Conservation (phyloP, 2,888 invertebrate genomes). For the Uropetala carovei region DNA sequence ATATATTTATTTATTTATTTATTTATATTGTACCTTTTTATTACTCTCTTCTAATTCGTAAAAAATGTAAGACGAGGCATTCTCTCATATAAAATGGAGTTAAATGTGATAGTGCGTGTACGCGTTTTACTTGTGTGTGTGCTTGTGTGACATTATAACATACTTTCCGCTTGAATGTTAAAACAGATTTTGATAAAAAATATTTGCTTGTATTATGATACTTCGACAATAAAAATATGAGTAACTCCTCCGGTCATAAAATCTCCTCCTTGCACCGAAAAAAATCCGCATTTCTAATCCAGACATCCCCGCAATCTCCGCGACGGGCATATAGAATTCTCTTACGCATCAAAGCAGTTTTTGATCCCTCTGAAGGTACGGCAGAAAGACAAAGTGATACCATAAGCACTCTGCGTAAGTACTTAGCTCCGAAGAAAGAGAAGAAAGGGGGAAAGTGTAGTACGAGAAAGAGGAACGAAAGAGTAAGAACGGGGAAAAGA, state of each 20-base stretch:
- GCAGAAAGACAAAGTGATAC: background rate
- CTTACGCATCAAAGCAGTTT: background rate
- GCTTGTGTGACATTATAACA: too few species aligned
- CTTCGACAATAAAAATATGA: background rate
- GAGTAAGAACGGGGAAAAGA: background rate
- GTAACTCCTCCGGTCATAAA: background rate
- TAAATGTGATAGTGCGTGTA: too few species aligned
- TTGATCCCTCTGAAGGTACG: background rate
- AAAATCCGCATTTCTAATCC: background rate
- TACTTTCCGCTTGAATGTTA: too few species aligned
- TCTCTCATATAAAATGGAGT: too few species aligned
- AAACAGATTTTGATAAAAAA: too few species aligned
- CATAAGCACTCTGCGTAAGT: conserved; percentile 14
- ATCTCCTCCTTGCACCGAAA: background rate
- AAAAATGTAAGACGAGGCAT: background rate
- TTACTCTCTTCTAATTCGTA: background rate
- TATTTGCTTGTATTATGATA: background rate
- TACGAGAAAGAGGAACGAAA: background rate
- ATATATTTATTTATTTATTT: too few species aligned
- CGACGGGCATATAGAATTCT: conserved; percentile 3
- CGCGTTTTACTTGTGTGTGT: too few species aligned
- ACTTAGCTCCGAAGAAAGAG: background rate
- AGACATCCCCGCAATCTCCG: background rate
- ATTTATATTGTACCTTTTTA: background rate
- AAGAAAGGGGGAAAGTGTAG: background rate